Evolutionary conservation across 2,888 invertebrate genomes (phyloP), one percentile per base, ranked within the genome.

Genomic region (Heteromyza rotundicornis): DNA sequence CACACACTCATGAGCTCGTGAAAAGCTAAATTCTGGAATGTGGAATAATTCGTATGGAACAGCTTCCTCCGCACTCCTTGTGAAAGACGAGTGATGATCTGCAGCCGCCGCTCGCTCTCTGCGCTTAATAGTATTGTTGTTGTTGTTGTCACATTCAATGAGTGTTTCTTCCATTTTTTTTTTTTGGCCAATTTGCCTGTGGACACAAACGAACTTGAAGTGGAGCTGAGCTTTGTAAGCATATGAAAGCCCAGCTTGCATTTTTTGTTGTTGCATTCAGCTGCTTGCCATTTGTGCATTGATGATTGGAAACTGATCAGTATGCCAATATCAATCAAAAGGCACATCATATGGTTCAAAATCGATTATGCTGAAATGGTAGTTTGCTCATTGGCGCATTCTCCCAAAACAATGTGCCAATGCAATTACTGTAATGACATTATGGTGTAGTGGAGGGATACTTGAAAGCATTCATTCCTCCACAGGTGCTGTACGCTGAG

Each of bases 81-180:
- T n/a, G n/a, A n/a, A n/a, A n/a, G n/a, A n/a, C n/a, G n/a, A n/a
- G 14, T 17, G 2, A 16, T n/a, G 47, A 10, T 47, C 17, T 47
- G 16, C 47, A 47, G 17, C 8, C 8, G 14, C 17, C 8, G 17
- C 14, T 16, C 20, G 19, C n/a, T 20, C 50, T 12, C 50, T 2
- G 23, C 10, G 22, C 10, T 5, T 10, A 27, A 27, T 27, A 10
- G 27, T 27, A 20, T 51, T 51, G 51, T 51, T 20, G 51, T 23
- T 51, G 51, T 51, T 51, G 51, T 51, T 51, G 51, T 51, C 51
- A 51, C 20, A 51, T 51, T 51, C 51, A 51, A 51, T 51, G 20
- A 51, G 16, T 51, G 51, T 51, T 51, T 20, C n/a, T 20, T 20
- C 20, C 7, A 23, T 51, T 51, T 22, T 20, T 20, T 23, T 2